These are phyloP conservation scores for Scomber japonicus DNA, from an alignment of 2,113 vertebrate species.

Conservation along the genomic window DNA sequence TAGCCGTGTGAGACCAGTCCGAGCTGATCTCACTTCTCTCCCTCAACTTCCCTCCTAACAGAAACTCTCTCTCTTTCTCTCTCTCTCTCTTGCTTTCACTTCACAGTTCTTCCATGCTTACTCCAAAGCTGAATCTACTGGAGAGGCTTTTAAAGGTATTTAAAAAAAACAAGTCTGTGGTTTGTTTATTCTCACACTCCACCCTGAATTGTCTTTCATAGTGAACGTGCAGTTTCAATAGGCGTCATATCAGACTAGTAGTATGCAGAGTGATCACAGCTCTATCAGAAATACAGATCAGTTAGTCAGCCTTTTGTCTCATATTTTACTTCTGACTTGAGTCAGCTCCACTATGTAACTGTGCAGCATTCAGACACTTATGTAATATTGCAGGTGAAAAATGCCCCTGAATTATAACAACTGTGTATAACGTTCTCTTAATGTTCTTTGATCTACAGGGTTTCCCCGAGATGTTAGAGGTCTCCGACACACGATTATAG, in stretches of 20 bases:
- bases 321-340: background rate
- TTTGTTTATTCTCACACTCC: background rate
- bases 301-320: background rate
- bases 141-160: conserved; percentile 82
- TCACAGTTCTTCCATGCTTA: conserved; percentile 91
- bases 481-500: conserved; percentile 86
- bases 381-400: background rate
- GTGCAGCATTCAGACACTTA: background rate
- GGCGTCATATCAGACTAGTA: background rate
- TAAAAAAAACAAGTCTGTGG: background rate
- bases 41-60: background rate
- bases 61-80: conserved; percentile 10
- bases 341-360: background rate
- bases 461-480: conserved; percentile 56
- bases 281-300: background rate
- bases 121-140: conserved; percentile 79
- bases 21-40: conserved; percentile 33
- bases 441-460: conserved; percentile 47
- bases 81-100: conserved; percentile 31
- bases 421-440: background rate
- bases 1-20: conserved; percentile 29
- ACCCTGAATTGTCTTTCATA: background rate
- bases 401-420: background rate
- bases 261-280: background rate
- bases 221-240: background rate